Evolutionary conservation across 1,140 invertebrate genomes (phyloP), one percentile per base, ranked within the genome.

Genomic region (Acromyrmex charruanus): DNA sequence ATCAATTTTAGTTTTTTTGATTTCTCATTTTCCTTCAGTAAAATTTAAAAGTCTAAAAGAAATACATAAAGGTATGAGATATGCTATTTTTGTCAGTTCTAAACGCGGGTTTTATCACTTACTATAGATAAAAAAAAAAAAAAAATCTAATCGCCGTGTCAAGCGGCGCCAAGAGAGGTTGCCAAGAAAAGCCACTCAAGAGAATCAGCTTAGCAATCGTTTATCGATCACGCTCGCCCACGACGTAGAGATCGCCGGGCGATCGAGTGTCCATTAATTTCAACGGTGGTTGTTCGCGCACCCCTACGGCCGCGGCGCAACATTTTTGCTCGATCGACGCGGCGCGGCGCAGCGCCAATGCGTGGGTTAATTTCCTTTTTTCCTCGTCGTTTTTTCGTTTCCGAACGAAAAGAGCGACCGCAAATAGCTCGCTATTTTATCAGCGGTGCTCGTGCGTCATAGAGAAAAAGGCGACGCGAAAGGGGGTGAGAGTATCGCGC

Each of bases 201-300:
- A n/a, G 58, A 49, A 51, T 31, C 61, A 31, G 16, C 31, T 69
- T 44, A 58, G 10, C 68, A 59, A 72, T 72, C 53, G 25, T 72
- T 44, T 72, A 59, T 80, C 51, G 79, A 58, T 59, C 10, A 44
- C 21, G 79, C 3, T 71, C 31, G 35, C 0, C n/a, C 39, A 10
- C 66, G 66, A 51, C 2, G 66, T 69, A 35, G n/a, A 68, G 35
- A 69, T 28, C 31, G 18, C 7, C 18, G 10, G 58, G 61, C 79
- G 61, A 81, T 87, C 88, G 75, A 90, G 80, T 90, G 63, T 86
- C 86, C 81, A 84, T 90, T 90, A 90, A 90, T 90, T 90, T 88
- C 79, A 58, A 74, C 55, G 61, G 69, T 58, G 35, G 18, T 39
- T n/a, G 85, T 35, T 66, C 65, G 72, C 66, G 59, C 53, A 16